Percentiles rank a stretch among this genome's conserved stretches.
phyloP scores from a whole-genome alignment of 2,888 invertebrate species.

The Didymodactylos carnosus region DNA sequence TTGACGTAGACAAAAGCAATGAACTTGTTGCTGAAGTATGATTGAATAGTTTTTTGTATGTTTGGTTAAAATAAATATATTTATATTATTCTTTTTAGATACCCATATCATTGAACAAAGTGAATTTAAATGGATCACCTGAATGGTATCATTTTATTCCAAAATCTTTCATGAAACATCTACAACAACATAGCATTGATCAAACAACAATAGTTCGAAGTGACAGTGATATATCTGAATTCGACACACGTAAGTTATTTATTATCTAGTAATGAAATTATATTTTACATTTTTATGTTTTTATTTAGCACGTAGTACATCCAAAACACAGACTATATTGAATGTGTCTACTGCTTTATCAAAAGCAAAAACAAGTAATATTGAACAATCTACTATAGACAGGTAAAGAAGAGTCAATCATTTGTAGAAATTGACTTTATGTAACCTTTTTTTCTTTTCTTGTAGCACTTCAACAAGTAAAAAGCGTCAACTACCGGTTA shows the following conservation, averaged over 20 bases:
- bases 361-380: neutral
- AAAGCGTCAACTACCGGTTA: conserved; percentile 6
- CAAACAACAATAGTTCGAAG: neutral
- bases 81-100: neutral
- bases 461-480: neutral
- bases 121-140: neutral
- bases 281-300: too few species aligned
- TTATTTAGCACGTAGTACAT: too few species aligned
- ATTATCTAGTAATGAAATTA: too few species aligned
- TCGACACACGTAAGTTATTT: neutral
- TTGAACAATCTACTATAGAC: neutral
- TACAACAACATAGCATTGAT: too few species aligned
- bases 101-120: neutral
- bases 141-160: neutral
- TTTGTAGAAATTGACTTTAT: neutral
- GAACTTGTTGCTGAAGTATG: neutral
- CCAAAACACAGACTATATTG: too few species aligned
- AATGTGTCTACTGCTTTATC: too few species aligned
- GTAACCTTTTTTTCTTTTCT: neutral
- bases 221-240: neutral
- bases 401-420: neutral
- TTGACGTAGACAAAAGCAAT: neutral
- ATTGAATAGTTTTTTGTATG: neutral
- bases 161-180: too few species aligned
- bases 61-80: neutral